Evolutionary conservation across 2,888 invertebrate genomes (phyloP), one percentile per base, ranked within the genome.

Genomic region (Carterocephalus palaemon): DNA sequence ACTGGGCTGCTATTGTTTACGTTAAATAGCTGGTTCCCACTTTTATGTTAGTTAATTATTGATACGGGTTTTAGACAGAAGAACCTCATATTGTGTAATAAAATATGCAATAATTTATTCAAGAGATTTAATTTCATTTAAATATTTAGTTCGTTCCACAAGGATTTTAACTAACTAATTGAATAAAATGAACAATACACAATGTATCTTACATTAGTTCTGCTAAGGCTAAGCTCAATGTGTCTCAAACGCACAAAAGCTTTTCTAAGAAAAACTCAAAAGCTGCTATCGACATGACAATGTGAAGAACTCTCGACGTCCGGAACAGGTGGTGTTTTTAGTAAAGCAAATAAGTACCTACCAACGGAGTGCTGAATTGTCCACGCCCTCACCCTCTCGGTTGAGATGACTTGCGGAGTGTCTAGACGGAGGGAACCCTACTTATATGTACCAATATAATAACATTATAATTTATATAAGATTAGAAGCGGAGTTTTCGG

Each of bases 381-480:
- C 67, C 56, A 67, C 80, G 73, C 84, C 84, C 85, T 84, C 83
- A 68, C 82, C 81, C 84, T 80, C 57, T 51, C 57, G 46, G 56
- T 46, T 54, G 68, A 72, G 71, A 74, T 75, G 79, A 79, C 79
- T 80, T 73, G 82, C 78, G 73, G 68, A 76, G 75, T 69, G 85
- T 86, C 85, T 86, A 86, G 85, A 85, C 84, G 78, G 72, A 78
- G 81, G 81, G 75, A 76, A 68, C 75, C 75, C 63, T 61, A 59
- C 62, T 60, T 59, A 59, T 65, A 62, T 58, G 58, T 62, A 51
- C 61, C 67, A 56, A 56, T 54, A 56, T 57, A 57, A 56, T 52
- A 53, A 54, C 54, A 47, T 51, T 53, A 55, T 55, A 58, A 29
- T 54, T 57, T 55, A 54, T 59, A 51, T 52, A 57, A 56, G 52